Evolutionary conservation across 2,113 vertebrate genomes (phyloP).

Genomic region (Oncorhynchus nerka): DNA sequence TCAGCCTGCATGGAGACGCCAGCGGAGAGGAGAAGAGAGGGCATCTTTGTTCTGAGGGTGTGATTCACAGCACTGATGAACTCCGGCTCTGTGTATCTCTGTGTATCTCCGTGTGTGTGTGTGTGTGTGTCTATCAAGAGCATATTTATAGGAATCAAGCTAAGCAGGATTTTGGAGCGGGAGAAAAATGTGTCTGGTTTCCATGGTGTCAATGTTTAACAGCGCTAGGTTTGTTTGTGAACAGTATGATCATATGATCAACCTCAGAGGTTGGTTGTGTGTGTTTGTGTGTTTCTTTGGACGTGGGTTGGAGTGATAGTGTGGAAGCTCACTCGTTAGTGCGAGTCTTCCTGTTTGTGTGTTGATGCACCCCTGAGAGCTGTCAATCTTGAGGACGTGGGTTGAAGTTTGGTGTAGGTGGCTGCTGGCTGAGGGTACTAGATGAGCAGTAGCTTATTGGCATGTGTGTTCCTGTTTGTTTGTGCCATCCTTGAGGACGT

Average conservation of each 20-base stretch:
- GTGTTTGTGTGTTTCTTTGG: neutral
- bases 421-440: neutral
- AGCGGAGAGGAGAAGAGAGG: slow-evolving; percentile 69
- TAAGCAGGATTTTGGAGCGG: slow-evolving; percentile 33
- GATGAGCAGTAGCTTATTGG: neutral
- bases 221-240: slow-evolving; percentile 18
- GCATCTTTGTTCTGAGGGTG: slow-evolving; percentile 61
- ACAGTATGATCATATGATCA: slow-evolving; percentile 20
- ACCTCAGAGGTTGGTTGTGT: neutral
- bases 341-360: neutral
- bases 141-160: slow-evolving; percentile 4
- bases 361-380: neutral
- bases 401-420: neutral
- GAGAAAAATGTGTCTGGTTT: slow-evolving; percentile 43
- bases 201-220: slow-evolving; percentile 43
- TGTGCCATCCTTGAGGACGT: neutral
- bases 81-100: slow-evolving; percentile 29
- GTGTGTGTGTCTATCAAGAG: slow-evolving; percentile 23
- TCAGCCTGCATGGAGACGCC: slow-evolving; percentile 3
- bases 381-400: neutral
- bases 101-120: slow-evolving; percentile 6
- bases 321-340: neutral
- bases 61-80: slow-evolving; percentile 41
- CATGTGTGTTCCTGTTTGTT: neutral
- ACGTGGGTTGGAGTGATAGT: neutral